Conservation (phyloP, 2,888 invertebrate genomes). For the Thymelicus acteon region DNA sequence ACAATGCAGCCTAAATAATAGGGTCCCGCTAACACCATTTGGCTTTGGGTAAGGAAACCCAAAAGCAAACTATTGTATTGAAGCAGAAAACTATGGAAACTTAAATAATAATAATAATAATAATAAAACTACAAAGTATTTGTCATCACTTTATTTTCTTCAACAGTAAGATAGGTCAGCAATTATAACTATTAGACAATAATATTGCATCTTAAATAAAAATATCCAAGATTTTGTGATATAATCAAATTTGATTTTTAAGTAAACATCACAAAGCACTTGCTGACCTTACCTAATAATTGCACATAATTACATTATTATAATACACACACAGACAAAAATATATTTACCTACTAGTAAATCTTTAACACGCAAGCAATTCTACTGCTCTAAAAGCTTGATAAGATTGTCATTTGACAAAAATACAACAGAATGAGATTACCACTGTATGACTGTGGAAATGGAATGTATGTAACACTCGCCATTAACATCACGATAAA, state of each 20-base stretch:
- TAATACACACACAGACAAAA: conserved; percentile 32
- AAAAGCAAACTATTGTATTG: too few species aligned
- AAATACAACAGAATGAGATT: conserved; percentile 27
- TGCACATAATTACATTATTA: conserved; percentile 34
- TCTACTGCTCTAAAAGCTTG: conserved; percentile 49
- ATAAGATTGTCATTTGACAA: conserved; percentile 34
- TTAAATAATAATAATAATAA: not conserved
- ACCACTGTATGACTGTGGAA: conserved; percentile 50
- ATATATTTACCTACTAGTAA: conserved; percentile 40
- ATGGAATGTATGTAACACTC: conserved; percentile 63
- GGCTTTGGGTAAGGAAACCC: too few species aligned
- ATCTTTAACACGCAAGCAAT: conserved; percentile 49
- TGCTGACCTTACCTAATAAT: conserved; percentile 35
- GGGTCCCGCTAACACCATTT: too few species aligned
- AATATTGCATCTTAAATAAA: not conserved
- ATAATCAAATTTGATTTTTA: not conserved
- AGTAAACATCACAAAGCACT: not conserved
- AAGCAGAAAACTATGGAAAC: too few species aligned
- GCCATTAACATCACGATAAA: conserved; percentile 43
- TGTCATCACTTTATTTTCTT: conserved; percentile 43
- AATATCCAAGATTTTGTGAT: too few species aligned
- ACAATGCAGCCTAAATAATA: too few species aligned
- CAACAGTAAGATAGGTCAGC: conserved; percentile 42
- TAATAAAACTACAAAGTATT: conserved; percentile 20
- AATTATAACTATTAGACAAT: conserved; percentile 1